A percentile compares a stretch with the other conserved stretches of the same genome.
phyloP scores from a whole-genome alignment of 2,113 vertebrate genomes.

The Ploceus nigricollis region DNA sequence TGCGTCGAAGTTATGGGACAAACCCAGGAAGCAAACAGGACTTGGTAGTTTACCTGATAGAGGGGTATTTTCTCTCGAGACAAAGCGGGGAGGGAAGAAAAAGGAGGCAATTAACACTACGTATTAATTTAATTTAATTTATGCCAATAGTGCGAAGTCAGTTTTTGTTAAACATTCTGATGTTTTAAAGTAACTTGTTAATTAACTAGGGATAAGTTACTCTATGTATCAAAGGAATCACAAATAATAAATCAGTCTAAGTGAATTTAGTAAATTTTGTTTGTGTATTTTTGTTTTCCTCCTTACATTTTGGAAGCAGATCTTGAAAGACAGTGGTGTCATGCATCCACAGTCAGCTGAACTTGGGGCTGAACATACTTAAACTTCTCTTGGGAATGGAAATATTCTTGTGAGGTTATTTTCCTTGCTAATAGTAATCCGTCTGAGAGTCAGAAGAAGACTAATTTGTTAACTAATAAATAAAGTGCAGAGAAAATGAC shows the following conservation, averaged over 20 bases:
- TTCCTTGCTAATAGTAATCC: neutral
- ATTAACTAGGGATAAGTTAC: neutral
- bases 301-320: neutral
- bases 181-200: neutral
- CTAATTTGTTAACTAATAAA: neutral
- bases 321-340: neutral
- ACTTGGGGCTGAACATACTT: neutral
- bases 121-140: neutral
- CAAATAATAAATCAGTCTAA: neutral
- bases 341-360: neutral
- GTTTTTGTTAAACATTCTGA: neutral
- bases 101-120: neutral
- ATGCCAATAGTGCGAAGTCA: neutral
- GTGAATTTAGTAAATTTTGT: neutral
- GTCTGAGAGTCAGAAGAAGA: neutral
- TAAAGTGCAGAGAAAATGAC: neutral
- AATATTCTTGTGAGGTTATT: neutral
- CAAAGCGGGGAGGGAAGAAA: neutral
- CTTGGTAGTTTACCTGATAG: accelerated
- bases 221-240: neutral
- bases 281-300: neutral
- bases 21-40: neutral
- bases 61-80: neutral
- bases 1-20: accelerated
- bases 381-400: neutral